Percentiles rank a stretch among this genome's conserved stretches.
Conservation (phyloP, 2,113 vertebrate genomes). For the Oceanodroma tethys region DNA sequence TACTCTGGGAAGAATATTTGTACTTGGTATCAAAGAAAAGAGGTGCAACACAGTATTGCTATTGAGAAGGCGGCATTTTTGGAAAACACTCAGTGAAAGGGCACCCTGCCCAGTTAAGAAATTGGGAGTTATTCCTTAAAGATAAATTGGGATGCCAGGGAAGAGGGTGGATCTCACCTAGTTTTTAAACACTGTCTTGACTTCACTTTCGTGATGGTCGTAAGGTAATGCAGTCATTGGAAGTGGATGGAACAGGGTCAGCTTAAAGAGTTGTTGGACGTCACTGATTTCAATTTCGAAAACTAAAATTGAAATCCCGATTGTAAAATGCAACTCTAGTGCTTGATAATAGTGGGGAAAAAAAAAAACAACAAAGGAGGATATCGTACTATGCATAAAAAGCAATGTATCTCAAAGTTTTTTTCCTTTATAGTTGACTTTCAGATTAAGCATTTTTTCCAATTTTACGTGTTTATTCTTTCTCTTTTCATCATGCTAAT, state of each 20-base stretch:
- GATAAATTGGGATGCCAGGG: not conserved
- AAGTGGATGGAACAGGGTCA: conserved; percentile 8
- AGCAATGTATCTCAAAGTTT: not conserved
- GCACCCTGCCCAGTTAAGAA: not conserved
- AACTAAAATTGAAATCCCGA: conserved; percentile 32
- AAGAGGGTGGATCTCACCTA: not conserved
- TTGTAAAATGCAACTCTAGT: conserved; percentile 1
- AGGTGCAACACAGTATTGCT: not conserved
- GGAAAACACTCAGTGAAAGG: not conserved
- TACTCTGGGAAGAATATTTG: not conserved
- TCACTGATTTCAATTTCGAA: not conserved
- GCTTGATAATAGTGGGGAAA: not conserved
- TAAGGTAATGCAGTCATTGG: not conserved
- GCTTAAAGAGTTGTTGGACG: not conserved
- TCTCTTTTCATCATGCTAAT: not conserved
- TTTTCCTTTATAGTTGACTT: not conserved
- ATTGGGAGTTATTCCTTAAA: not conserved
- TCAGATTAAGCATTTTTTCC: not conserved
- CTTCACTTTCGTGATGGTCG: not conserved
- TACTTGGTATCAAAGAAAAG: not conserved
- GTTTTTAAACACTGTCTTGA: not conserved
- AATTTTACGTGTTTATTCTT: not conserved
- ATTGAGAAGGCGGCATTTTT: not conserved
- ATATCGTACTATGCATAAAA: not conserved
- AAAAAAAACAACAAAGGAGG: not conserved